Evolutionary conservation across 2,888 invertebrate species (phyloP), one percentile per base, ranked within the genome.

Genomic region (Stenodema calcarata): DNA sequence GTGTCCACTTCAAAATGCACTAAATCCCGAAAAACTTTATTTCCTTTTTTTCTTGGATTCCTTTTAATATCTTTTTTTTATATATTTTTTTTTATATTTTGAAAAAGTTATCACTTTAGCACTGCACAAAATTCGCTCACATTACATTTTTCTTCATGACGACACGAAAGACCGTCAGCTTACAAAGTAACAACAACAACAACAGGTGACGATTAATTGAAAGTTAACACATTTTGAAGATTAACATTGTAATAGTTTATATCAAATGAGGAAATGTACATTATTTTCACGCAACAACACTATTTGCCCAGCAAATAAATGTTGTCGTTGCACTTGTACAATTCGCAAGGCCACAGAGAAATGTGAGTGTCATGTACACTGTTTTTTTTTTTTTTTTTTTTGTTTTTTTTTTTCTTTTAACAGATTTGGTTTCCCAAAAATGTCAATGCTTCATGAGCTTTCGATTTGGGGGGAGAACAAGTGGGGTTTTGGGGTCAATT

Each of bases 261-360:
- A 75, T 84, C 47, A 84, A 84, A 84, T 41, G n/a, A 42, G 70
- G 76, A 73, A 83, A 84, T 47, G 84, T 83, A 83, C 83, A 83
- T 83, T 28, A 70, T 69, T 44, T 70, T 70, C 83, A 83, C 42
- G 73, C 83, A 70, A 83, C 83, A 82, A 41, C 42, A 11, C 28
- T 69, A 75, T 88, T 87, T 88, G 88, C 88, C 88, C 88, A 88
- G 88, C 88, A 88, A 87, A 87, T 54, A 27, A 80, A 35, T 81
- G 81, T 81, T 82, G 82, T 70, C 70, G 18, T 54, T 80, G 80
- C 80, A 69, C 69, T 42, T 82, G 82, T 86, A 81, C 86, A 87
- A 83, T 87, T 86, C 78, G 85, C 86, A 87, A 87, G 87, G 87
- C 87, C 87, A 87, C 87, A 87, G 86, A 79, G 44, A 86, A 86